Evolutionary conservation across 2,797 vertebrate species (phyloP).

Genomic region (Paratrypauchen microcephalus): DNA sequence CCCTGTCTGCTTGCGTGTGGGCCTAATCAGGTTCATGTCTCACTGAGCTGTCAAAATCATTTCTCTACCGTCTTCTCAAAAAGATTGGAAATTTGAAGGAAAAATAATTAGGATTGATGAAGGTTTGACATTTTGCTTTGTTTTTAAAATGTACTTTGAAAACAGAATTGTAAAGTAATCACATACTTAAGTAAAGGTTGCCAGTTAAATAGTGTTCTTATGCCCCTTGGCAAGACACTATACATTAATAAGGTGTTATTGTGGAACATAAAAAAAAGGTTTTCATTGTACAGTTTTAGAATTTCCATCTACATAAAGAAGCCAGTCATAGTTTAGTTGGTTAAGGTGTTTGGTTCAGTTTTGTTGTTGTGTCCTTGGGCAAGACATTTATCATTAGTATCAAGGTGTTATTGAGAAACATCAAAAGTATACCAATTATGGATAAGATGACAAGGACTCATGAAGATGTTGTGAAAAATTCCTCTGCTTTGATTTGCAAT

Average conservation of each 20-base stretch:
- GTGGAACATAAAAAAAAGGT: no score
- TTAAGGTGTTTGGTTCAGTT: no score
- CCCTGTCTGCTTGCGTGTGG: slow-evolving; percentile 23
- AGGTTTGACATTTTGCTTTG: neutral
- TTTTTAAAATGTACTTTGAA: neutral
- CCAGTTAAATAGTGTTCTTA: neutral
- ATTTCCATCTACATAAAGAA: no score
- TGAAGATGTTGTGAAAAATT: neutral
- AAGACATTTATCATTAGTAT: neutral
- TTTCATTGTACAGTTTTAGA: no score
- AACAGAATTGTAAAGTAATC: no score
- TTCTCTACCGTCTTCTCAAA: neutral
- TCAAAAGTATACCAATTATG: no score
- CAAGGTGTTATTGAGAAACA: no score
- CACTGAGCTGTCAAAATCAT: slow-evolving; percentile 4
- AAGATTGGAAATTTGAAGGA: neutral
- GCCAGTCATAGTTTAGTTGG: no score
- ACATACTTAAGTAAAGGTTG: no score
- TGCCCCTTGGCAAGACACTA: neutral
- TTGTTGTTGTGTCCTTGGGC: neutral
- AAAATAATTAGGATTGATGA: neutral
- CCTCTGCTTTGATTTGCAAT: neutral
- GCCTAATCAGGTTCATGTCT: slow-evolving; percentile 37
- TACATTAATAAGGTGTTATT: neutral
- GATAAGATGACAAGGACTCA: no score